Conservation (phyloP, 2,113 vertebrate genomes). For the Phalacrocorax carbo region DNA sequence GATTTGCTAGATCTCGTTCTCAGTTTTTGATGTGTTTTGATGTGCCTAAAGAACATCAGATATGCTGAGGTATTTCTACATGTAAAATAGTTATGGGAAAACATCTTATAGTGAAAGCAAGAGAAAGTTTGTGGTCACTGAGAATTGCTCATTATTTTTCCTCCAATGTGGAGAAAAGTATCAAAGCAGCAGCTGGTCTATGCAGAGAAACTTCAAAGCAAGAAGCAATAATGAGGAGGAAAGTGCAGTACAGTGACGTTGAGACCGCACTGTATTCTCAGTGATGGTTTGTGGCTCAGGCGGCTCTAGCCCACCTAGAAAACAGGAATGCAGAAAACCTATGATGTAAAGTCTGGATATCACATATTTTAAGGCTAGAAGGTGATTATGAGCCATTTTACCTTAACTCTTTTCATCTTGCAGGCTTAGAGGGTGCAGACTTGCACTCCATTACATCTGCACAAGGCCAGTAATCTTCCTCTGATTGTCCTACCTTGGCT, state of each 20-base stretch:
- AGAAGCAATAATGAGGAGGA: not conserved
- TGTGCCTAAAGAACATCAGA: not conserved
- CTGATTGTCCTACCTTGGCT: not conserved
- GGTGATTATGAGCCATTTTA: not conserved
- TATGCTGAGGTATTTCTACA: not conserved
- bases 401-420: not conserved
- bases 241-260: not conserved
- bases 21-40: not conserved
- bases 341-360: not conserved
- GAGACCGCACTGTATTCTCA: fast-evolving
- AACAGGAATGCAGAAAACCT: not conserved
- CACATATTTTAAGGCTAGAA: not conserved
- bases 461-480: not conserved
- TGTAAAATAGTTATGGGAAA: not conserved
- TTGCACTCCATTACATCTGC: not conserved
- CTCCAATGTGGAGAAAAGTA: not conserved
- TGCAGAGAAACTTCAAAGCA: not conserved
- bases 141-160: not conserved
- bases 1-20: not conserved
- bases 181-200: not conserved
- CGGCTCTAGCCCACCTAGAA: not conserved
- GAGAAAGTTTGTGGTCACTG: not conserved
- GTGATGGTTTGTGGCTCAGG: not conserved
- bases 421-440: not conserved
- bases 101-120: not conserved